Evolutionary conservation across 2,113 vertebrate genomes (phyloP).

Genomic region (Forbesichthys papilliferus): DNA sequence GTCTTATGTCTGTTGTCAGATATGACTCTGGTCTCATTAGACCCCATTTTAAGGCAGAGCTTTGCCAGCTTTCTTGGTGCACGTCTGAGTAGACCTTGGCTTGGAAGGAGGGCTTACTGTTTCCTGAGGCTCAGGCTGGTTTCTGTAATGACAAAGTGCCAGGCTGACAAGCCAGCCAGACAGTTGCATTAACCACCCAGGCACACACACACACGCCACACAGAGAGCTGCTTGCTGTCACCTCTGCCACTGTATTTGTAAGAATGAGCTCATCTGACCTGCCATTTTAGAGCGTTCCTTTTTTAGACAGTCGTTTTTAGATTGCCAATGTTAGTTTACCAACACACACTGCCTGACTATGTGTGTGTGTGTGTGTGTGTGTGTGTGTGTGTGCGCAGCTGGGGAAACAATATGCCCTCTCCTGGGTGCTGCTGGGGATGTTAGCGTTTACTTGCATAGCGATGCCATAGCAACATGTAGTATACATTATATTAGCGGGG

Average conservation of each 20-base stretch:
- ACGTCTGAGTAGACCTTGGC: background rate
- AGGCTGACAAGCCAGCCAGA: conserved; percentile 9
- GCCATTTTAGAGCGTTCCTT: background rate
- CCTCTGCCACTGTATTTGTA: background rate
- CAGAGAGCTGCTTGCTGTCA: background rate
- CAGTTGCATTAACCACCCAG: background rate
- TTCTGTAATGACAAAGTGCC: conserved; percentile 5
- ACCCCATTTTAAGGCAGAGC: background rate
- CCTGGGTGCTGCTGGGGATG: background rate
- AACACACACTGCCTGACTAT: conserved; percentile 3
- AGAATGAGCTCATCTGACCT: conserved; percentile 8
- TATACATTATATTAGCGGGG: background rate
- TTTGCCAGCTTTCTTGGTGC: background rate
- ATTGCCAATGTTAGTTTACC: background rate
- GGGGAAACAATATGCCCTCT: background rate
- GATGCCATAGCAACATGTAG: conserved; percentile 12
- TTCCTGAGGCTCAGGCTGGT: conserved; percentile 10
- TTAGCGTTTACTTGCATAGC: background rate
- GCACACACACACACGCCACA: background rate
- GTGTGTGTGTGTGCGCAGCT: background rate
- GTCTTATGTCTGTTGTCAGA: background rate
- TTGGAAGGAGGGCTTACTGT: background rate
- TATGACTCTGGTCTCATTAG: background rate
- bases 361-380: background rate
- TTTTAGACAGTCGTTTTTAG: conserved; percentile 15